Percentiles rank a stretch among this genome's conserved stretches.
These are phyloP conservation scores for Hymenopus coronatus DNA, from an alignment of 2,888 invertebrate genomes.

Conservation along the genomic window DNA sequence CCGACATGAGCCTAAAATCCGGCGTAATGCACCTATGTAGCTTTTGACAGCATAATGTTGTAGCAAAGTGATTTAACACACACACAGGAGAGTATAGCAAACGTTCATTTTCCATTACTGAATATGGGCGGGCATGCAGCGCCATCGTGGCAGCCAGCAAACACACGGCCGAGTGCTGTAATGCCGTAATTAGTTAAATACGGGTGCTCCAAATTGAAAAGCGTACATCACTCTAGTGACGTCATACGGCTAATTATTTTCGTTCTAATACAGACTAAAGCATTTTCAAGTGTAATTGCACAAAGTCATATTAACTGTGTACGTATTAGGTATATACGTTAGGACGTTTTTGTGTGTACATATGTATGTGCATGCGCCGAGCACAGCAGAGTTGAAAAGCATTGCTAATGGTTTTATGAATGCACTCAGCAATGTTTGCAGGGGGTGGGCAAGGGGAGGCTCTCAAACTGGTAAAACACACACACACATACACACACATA, in stretches of 20 bases:
- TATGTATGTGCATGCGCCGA: not conserved
- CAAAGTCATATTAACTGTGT: constrained; percentile 19
- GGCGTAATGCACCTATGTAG: not conserved
- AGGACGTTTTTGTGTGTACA: not conserved
- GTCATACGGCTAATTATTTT: constrained; percentile 25
- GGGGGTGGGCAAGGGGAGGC: not conserved
- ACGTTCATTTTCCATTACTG: not conserved
- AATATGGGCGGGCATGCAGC: not conserved
- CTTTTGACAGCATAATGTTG: not conserved
- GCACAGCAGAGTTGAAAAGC: constrained; percentile 1
- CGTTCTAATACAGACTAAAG: constrained; percentile 23
- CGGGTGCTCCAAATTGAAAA: constrained; percentile 18
- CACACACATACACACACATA: not conserved
- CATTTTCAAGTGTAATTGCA: constrained; percentile 26
- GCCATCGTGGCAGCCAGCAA: not conserved
- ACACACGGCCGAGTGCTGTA: not conserved
- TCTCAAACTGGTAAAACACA: not conserved
- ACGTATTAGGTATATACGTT: not conserved
- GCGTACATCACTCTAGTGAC: constrained; percentile 24
- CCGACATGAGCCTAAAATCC: not conserved
- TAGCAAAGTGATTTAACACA: not conserved
- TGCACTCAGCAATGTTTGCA: not conserved
- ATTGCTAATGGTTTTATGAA: constrained; percentile 25
- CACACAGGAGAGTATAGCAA: not conserved
- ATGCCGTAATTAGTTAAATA: constrained; percentile 22